Conservation (phyloP, 2,888 invertebrate species). For the Mythimna lalbum region DNA sequence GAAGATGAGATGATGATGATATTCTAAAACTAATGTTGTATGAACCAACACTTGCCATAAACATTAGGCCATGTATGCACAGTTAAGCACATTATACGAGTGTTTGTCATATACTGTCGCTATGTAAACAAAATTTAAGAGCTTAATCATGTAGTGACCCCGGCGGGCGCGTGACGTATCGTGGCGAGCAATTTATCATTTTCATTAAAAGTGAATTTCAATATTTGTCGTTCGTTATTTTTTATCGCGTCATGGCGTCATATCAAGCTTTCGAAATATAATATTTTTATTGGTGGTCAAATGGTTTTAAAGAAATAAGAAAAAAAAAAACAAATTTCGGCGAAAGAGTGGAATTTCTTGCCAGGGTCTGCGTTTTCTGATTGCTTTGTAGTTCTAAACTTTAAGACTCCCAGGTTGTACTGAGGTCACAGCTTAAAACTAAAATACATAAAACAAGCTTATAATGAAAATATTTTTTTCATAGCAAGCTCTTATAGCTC, state of each 20-base stretch:
- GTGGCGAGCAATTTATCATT: conserved; percentile 55
- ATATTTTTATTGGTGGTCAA: conserved; percentile 1
- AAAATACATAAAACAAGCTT: too few species aligned
- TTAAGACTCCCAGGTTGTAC: too few species aligned
- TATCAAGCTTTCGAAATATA: conserved; percentile 1
- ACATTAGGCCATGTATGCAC: not conserved
- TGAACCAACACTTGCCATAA: not conserved
- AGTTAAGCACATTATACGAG: not conserved
- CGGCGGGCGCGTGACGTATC: conserved; percentile 12
- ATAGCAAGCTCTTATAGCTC: too few species aligned
- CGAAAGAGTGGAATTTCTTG: too few species aligned
- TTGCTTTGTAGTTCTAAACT: too few species aligned
- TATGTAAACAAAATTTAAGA: conserved; percentile 45
- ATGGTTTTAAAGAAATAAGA: not conserved
- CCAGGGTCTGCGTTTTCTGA: too few species aligned
- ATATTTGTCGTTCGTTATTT: conserved; percentile 44
- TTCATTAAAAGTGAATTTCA: conserved; percentile 46
- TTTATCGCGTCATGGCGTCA: conserved; percentile 7
- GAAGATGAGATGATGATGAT: too few species aligned
- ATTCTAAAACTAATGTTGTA: not conserved
- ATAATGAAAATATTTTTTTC: too few species aligned
- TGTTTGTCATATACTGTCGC: conserved; percentile 27
- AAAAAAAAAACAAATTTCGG: too few species aligned
- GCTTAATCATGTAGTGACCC: conserved; percentile 42
- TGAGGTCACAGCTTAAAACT: too few species aligned